Evolutionary conservation across 2,113 vertebrate genomes (phyloP), one percentile per base, ranked within the genome.

Genomic region (Chaetodon trifascialis): DNA sequence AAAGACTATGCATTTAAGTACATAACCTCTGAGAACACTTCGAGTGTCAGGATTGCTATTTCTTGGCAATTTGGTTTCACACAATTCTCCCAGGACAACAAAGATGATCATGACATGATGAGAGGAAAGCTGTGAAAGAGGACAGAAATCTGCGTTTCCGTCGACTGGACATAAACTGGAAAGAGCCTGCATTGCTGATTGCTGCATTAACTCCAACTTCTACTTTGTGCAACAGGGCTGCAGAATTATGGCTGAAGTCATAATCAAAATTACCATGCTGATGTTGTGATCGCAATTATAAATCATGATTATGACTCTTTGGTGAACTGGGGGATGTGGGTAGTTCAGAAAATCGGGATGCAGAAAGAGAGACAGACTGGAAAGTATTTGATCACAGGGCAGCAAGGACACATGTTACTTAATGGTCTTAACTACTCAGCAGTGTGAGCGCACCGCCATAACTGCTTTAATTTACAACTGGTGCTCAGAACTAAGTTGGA

Each of bases 261-360:
- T 78, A 64, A 82, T 69, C 60, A 56, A 55, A 71, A 81, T 67
- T 56, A 67, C 68, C 64, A 60, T 40, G 79, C 78, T 85, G 73
- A 83, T 76, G 71, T 51, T 86, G 81, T 75, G 81, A 81, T 60
- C 75, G 51, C 70, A 76, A 38, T 79, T 80, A 66, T 82, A 77
- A 85, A 82, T 84, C 67, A 54, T 78, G 55, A 74, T 81, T 74
- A 80, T 72, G 68, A 72, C 66, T 88, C 23, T 14, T 30, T 69
- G 63, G 58, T 59, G 46, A 83, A 73, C 46, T 14, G 14, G 25
- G 15, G 68, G 68, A 68, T 12, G 34, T 30, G 59, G 40, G 62
- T 58, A 46, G 72, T 42, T 84, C 71, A 81, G 36, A 44, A 36
- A 59, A 60, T 46, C 15, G 38, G 36, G 54, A 69, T 25, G 71